Conservation (phyloP, 2,888 invertebrate species). For the Diarsia mendica region DNA sequence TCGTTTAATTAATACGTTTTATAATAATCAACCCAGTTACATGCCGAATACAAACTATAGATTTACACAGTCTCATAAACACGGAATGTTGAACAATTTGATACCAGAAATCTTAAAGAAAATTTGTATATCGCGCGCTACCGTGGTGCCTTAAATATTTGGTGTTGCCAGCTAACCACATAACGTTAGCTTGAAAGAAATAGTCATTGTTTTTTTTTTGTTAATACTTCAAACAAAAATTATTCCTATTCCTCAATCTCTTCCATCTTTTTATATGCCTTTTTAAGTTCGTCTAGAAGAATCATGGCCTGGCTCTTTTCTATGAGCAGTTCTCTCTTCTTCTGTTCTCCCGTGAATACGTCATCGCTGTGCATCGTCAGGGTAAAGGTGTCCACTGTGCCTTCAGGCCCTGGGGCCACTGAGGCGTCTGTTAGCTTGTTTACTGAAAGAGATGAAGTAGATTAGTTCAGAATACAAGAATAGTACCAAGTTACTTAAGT, state of each 20-base stretch:
- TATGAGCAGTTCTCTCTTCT: conserved; percentile 77
- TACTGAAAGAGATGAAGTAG: conserved; percentile 72
- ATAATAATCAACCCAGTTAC: not conserved
- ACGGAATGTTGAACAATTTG: no score
- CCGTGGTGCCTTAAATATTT: no score
- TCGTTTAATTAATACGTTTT: conserved; percentile 11
- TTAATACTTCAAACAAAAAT: not conserved
- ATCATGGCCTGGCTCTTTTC: conserved; percentile 76
- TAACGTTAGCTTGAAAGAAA: no score
- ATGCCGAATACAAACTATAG: conserved; percentile 11
- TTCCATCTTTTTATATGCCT: conserved; percentile 80
- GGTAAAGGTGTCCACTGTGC: conserved; percentile 77
- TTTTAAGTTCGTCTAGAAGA: conserved; percentile 79
- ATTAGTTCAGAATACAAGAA: not conserved
- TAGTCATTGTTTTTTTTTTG: no score
- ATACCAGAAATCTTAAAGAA: no score
- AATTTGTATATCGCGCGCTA: no score
- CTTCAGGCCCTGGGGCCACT: conserved; percentile 76
- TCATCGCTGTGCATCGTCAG: conserved; percentile 79
- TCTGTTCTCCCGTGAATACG: conserved; percentile 78
- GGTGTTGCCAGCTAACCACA: no score
- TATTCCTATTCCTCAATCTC: conserved; percentile 65
- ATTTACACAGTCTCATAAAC: conserved; percentile 6
- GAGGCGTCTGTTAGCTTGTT: conserved; percentile 82
- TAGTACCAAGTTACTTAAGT: not conserved